Percentiles rank a stretch among this genome's conserved stretches.
phyloP scores from a whole-genome alignment of 2,113 vertebrate genomes.

The Puma concolor region DNA sequence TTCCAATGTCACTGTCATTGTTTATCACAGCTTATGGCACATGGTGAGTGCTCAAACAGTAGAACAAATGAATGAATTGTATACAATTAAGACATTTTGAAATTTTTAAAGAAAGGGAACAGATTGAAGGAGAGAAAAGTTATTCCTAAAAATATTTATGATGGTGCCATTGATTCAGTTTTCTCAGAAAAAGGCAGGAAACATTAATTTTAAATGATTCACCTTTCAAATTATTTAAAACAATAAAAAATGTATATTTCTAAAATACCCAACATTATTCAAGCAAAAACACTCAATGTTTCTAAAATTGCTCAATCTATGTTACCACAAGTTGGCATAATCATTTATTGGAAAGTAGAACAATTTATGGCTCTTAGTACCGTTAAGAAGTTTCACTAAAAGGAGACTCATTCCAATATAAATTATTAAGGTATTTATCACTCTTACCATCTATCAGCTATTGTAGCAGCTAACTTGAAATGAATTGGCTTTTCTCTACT shows the following conservation, averaged over 20 bases:
- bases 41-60: not conserved
- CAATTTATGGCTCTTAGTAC: not conserved
- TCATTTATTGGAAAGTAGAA: constrained; percentile 41
- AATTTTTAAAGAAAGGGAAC: not conserved
- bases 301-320: constrained; percentile 26
- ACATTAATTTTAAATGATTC: constrained; percentile 39
- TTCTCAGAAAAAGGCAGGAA: not conserved
- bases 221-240: constrained; percentile 47
- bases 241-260: constrained; percentile 49
- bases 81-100: not conserved
- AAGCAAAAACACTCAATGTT: constrained; percentile 46
- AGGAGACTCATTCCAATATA: not conserved
- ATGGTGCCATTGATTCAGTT: not conserved
- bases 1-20: not conserved
- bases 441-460: not conserved
- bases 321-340: constrained; percentile 23
- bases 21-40: not conserved
- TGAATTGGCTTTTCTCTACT: not conserved
- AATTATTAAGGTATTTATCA: constrained; percentile 55
- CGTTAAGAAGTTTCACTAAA: constrained; percentile 44
- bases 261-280: not conserved
- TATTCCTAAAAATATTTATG: not conserved
- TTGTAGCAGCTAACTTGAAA: constrained; percentile 6
- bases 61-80: not conserved
- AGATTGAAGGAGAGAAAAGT: not conserved